phyloP scores from a whole-genome alignment of 2,888 invertebrate genomes.

The Papilio demoleus region DNA sequence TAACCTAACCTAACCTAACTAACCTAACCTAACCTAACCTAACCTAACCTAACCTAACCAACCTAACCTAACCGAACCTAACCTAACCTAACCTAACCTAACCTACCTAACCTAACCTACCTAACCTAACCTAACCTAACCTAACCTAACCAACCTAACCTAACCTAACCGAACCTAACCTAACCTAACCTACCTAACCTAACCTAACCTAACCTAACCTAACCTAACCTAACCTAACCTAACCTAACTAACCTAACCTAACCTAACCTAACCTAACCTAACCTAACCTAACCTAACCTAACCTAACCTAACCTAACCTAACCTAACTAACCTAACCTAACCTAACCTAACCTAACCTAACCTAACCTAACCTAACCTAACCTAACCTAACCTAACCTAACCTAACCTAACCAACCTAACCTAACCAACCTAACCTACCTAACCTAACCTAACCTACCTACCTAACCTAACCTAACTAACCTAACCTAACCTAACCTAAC shows the following conservation, averaged over 20 bases:
- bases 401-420: too few species aligned
- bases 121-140: slow-evolving; percentile 32
- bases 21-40: slow-evolving; percentile 38
- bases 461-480: too few species aligned
- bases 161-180: too few species aligned
- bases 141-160: too few species aligned
- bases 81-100: too few species aligned
- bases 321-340: slow-evolving; percentile 43
- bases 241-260: slow-evolving; percentile 40
- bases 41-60: too few species aligned
- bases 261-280: slow-evolving; percentile 43
- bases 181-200: too few species aligned
- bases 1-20: slow-evolving; percentile 37
- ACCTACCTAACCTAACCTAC: too few species aligned
- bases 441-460: too few species aligned
- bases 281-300: slow-evolving; percentile 39
- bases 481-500: too few species aligned
- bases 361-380: slow-evolving; percentile 47
- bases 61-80: too few species aligned
- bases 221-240: slow-evolving; percentile 41
- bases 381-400: slow-evolving; percentile 50
- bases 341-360: slow-evolving; percentile 44
- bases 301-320: slow-evolving; percentile 43
- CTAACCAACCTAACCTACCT: too few species aligned
- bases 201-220: slow-evolving; percentile 35